phyloP scores from a whole-genome alignment of 2,888 invertebrate genomes.

The Minunthozetes semirufus region DNA sequence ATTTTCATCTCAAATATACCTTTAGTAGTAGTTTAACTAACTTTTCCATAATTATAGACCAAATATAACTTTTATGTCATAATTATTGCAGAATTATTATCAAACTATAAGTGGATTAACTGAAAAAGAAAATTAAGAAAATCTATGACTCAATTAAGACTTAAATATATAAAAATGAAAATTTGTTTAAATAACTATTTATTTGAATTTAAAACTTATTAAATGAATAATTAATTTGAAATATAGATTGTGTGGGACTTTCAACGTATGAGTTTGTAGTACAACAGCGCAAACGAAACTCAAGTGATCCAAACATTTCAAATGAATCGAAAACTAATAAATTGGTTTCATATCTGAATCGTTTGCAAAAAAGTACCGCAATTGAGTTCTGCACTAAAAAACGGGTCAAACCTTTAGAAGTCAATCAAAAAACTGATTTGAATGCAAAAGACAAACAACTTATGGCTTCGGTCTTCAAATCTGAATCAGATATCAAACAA shows the following conservation, averaged over 20 bases:
- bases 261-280: slow-evolving; percentile 85
- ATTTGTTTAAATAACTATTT: too few species aligned
- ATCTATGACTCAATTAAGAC: too few species aligned
- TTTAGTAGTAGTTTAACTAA: too few species aligned
- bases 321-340: not conserved
- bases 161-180: too few species aligned
- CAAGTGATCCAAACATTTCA: not conserved
- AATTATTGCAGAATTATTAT: too few species aligned
- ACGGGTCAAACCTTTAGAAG: not conserved
- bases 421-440: not conserved
- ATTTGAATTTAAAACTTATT: too few species aligned
- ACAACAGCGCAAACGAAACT: slow-evolving; percentile 40
- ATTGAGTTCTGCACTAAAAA: not conserved
- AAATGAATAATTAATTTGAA: too few species aligned
- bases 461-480: not conserved
- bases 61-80: too few species aligned
- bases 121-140: too few species aligned
- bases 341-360: not conserved
- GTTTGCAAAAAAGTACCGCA: not conserved
- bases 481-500: not conserved
- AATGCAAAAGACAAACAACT: not conserved
- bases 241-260: slow-evolving; percentile 60
- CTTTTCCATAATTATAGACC: too few species aligned
- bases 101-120: too few species aligned
- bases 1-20: too few species aligned